Base-by-base conservation (phyloP, 2,113 vertebrate species). In the Channa argus region DNA sequence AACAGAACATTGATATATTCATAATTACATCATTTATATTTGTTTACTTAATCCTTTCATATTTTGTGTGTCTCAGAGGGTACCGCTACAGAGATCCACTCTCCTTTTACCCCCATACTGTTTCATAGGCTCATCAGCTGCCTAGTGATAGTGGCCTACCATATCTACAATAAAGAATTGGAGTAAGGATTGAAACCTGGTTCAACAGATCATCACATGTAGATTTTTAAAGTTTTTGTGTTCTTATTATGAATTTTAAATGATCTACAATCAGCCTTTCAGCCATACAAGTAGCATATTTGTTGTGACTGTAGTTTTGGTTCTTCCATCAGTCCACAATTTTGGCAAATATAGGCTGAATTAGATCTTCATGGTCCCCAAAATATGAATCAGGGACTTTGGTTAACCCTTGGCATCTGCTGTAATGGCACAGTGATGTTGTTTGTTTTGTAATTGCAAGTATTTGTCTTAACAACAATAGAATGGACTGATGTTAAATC, bases 141-240 rank as follows among this genome's bases (percentile, higher is more conserved):
- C 51, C 92, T 99, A 0, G 84, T 96, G 66, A 87, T 76, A 6
- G 62, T 97, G 74, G 95, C 97, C 38, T 94, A 96, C 88, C 92
- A 92, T 86, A 93, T 96, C 59, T 94, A 95, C 82, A 92, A 88
- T 58, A 78, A 93, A 70, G 85, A 95, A 5, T 86, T 69, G 70
- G 74, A 68, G 98, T 99, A 92, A 96, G 97, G 15, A 54, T 50
- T 11, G n/a, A 64, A 9, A 72, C 6, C 6, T 8, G 33, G 3
- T 46, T 15, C 9, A 2, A 41, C 9, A 58, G 6, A 71, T 58
- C 8, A 13, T 45, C 61, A 49, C 9, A 6, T 5, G 24, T 34
- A 3, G 34, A 38, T 49, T 3, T 24, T 3, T 41, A 46, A 53
- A 2, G 3, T 13, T 24, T 8, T 2, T 7, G 44, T 37, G 51